Base-by-base conservation (phyloP, 2,888 invertebrate species). In the Spilosoma lubricipeda region DNA sequence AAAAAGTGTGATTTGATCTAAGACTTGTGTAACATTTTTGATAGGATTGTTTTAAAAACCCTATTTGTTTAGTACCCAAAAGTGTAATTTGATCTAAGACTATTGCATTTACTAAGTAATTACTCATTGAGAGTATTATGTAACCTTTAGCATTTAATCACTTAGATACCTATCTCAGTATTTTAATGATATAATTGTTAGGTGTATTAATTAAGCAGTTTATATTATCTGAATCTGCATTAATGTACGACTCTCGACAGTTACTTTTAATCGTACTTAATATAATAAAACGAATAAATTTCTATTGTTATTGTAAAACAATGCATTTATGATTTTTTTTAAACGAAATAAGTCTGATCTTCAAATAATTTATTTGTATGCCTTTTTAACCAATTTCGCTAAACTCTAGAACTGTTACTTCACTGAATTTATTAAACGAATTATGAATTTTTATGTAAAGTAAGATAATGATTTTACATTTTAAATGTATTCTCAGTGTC, bases 401-500 rank as follows among this genome's bases (percentile, higher is more conserved):
- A 56, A 59, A 59, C 13, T 13, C 15, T 59, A 59, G 42, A 45
- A 67, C 42, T 42, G 27, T 2, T 67, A 30, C 48, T 20, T 11
- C 30, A 13, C 30, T 48, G 39, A 67, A 63, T 63, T 63, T 27
- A 63, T 63, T 67, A 30, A 27, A 30, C 20, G 33, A 45, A 67
- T 67, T 27, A 67, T 18, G 42, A 42, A 67, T 23, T 33, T 68
- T 30, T 8, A 4, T 23, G 15, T 8, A 36, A 52, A 33, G n/a
- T 13, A 36, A 52, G 52, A 27, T 71, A 71, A 70, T 59, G 2
- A 56, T 30, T 27, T 65, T 33, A 48, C 30, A 36, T 66, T 71
- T 56, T 39, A 48, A 71, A 71, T 36, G 39, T 65, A 71, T 52
- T 52, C 52, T 71, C 52, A 66, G 52, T 71, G 71, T 71, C 65